Conservation (phyloP, 1,140 invertebrate genomes). For the Heliconius congener region DNA sequence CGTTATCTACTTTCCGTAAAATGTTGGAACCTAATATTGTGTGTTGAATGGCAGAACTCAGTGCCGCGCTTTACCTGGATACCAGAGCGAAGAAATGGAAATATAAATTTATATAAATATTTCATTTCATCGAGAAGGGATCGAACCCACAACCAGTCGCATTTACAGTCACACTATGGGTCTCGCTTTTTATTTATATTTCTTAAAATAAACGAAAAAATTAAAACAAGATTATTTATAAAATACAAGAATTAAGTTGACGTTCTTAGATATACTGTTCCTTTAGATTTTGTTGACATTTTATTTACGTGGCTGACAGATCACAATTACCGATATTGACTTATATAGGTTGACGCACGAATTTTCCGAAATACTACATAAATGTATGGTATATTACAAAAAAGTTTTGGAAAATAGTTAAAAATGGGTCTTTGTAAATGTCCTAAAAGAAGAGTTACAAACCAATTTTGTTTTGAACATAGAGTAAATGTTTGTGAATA, state of each 20-base stretch:
- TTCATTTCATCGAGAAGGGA: no score
- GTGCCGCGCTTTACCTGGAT: no score
- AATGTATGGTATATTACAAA: neutral
- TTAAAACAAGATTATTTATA: no score
- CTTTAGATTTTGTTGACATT: slow-evolving; percentile 41
- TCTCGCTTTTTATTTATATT: no score
- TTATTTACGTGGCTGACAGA: slow-evolving; percentile 63
- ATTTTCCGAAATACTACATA: neutral
- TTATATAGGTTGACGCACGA: neutral
- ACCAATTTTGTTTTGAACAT: slow-evolving; percentile 99
- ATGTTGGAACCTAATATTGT: no score
- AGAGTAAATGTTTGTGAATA: slow-evolving; percentile 99
- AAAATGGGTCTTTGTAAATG: slow-evolving; percentile 97
- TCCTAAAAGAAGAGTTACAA: slow-evolving; percentile 97
- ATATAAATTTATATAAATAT: no score
- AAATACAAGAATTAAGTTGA: neutral
- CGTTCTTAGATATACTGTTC: neutral
- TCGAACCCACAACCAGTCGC: no score
- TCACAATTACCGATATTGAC: slow-evolving; percentile 7
- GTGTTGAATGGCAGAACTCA: no score
- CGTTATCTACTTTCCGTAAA: no score
- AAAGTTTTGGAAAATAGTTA: neutral
- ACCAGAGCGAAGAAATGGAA: no score
- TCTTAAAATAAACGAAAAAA: no score
- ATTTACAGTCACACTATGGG: no score